Conservation (phyloP, 2,888 invertebrate species). For the Ophioninae sp. region DNA sequence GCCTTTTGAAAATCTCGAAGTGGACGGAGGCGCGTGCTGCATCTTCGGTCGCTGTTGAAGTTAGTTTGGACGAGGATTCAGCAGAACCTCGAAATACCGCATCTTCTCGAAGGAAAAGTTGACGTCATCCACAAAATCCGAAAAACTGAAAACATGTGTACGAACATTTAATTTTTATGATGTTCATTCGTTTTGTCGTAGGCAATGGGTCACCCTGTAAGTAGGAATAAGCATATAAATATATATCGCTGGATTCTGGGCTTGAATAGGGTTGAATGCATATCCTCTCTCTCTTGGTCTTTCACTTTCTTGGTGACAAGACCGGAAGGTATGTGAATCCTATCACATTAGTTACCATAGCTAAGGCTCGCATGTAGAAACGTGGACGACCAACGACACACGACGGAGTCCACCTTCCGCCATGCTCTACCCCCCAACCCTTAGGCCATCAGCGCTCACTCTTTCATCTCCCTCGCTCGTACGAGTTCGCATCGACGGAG, state of each 20-base stretch:
- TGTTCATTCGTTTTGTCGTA: too few relatives aligned
- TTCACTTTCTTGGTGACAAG: slow-evolving; percentile 44
- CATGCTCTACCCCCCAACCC: neutral
- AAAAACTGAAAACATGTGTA: too few relatives aligned
- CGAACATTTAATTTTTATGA: too few relatives aligned
- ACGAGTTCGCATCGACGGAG: too few relatives aligned
- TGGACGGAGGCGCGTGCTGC: too few relatives aligned
- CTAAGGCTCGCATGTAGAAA: slow-evolving; percentile 49
- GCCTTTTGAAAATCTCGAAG: too few relatives aligned
- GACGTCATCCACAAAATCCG: too few relatives aligned
- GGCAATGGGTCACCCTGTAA: neutral
- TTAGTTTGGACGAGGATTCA: too few relatives aligned
- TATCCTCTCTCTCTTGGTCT: slow-evolving; percentile 9
- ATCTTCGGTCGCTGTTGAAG: too few relatives aligned
- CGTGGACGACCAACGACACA: neutral
- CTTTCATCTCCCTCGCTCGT: neutral
- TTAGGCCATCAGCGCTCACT: neutral
- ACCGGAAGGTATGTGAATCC: slow-evolving; percentile 61
- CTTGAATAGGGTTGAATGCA: slow-evolving; percentile 46
- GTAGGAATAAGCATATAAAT: slow-evolving; percentile 12
- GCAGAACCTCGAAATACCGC: too few relatives aligned
- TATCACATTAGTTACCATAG: slow-evolving; percentile 63
- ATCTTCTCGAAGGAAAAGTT: neutral
- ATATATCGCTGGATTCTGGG: slow-evolving; percentile 33
- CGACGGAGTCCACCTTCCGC: neutral